Conservation (phyloP, 2,888 invertebrate genomes). For the Hirtodrosophila cameraria region DNA sequence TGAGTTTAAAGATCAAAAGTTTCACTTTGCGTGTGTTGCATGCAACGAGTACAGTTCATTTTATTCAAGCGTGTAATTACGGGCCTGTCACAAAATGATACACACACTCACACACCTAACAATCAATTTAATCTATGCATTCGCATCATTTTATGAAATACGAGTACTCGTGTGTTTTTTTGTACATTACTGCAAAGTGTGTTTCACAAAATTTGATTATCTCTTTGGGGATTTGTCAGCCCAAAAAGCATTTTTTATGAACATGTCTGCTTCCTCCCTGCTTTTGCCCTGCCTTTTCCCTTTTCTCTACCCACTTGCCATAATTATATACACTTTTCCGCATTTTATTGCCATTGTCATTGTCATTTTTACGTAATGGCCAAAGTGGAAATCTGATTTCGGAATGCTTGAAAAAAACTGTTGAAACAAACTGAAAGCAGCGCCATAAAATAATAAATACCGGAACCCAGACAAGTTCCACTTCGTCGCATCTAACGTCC, state of each 20-base stretch:
- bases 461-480: slow-evolving; percentile 51
- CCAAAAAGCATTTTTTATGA: slow-evolving; percentile 20
- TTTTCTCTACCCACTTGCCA: slow-evolving; percentile 8
- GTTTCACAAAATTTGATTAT: slow-evolving; percentile 47
- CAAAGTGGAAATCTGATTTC: slow-evolving; percentile 26
- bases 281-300: neutral
- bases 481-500: slow-evolving; percentile 34
- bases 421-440: slow-evolving; percentile 20
- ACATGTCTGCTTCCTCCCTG: neutral
- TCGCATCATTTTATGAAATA: slow-evolving; percentile 30
- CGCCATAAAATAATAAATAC: slow-evolving; percentile 11
- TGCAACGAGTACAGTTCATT: slow-evolving; percentile 11
- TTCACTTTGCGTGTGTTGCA: slow-evolving; percentile 41
- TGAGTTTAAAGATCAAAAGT: slow-evolving; percentile 53
- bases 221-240: slow-evolving; percentile 17
- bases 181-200: slow-evolving; percentile 38
- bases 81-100: slow-evolving; percentile 26
- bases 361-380: slow-evolving; percentile 33
- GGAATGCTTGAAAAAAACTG: slow-evolving; percentile 16
- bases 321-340: slow-evolving; percentile 40
- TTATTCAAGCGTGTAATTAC: slow-evolving; percentile 58
- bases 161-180: slow-evolving; percentile 1
- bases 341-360: slow-evolving; percentile 42
- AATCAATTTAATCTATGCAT: slow-evolving; percentile 65
- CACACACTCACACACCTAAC: slow-evolving; percentile 13